These are phyloP conservation scores for Nemotelus pantherinus DNA, from an alignment of 2,888 invertebrate genomes.

Conservation along the genomic window DNA sequence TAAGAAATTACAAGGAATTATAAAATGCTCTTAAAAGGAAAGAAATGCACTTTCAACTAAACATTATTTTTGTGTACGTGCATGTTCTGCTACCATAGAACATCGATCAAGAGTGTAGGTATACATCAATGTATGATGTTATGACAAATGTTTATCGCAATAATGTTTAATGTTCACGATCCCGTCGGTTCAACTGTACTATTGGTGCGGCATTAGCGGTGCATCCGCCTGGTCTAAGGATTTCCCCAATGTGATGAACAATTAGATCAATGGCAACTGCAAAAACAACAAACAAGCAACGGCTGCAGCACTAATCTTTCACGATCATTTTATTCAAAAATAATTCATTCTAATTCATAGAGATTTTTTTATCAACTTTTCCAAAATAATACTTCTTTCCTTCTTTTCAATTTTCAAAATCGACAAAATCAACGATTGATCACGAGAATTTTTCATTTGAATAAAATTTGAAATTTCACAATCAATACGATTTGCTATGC, in stretches of 20 bases:
- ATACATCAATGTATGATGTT: not conserved
- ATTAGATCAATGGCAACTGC: conserved; percentile 99
- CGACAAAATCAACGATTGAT: conserved; percentile 43
- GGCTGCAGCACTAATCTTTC: conserved; percentile 52
- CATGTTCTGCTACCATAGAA: not conserved
- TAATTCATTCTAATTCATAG: conserved; percentile 23
- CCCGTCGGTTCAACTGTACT: conserved; percentile 55
- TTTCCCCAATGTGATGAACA: conserved; percentile 98
- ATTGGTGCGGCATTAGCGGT: conserved; percentile 66
- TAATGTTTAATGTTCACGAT: conserved; percentile 51
- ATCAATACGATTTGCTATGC: not conserved
- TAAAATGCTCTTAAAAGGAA: conserved; percentile 21
- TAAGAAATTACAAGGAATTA: conserved; percentile 19
- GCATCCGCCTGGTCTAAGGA: conserved; percentile 75
- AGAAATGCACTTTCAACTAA: conserved; percentile 39
- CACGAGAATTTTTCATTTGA: not conserved
- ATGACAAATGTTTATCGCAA: not conserved
- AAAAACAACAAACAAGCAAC: conserved; percentile 67
- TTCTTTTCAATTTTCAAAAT: conserved; percentile 43
- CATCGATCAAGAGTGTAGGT: not conserved
- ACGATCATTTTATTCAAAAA: conserved; percentile 35
- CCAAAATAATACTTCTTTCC: conserved; percentile 25
- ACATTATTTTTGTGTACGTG: conserved; percentile 22
- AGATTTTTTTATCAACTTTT: conserved; percentile 25
- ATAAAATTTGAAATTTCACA: not conserved